phyloP scores from a whole-genome alignment of 2,888 invertebrate genomes.

The Xestia ashworthii region DNA sequence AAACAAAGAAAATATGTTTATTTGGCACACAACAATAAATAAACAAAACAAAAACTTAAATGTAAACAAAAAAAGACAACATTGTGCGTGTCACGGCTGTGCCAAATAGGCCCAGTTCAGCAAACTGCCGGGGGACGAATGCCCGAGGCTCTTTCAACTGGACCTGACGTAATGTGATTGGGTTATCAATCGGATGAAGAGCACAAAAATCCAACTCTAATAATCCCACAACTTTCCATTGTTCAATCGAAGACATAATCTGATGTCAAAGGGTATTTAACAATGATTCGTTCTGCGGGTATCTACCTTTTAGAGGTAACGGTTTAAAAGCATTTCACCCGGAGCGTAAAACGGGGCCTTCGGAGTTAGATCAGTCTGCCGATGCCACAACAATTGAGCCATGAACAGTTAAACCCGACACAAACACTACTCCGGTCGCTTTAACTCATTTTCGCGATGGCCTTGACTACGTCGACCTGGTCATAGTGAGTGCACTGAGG shows the following conservation, averaged over 20 bases:
- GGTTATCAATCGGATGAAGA: neutral
- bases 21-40: neutral
- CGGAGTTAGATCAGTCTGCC: conserved; percentile 5
- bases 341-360: neutral
- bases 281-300: neutral
- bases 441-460: conserved; percentile 9
- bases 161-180: neutral
- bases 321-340: neutral
- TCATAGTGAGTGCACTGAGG: neutral
- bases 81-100: neutral
- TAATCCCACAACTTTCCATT: neutral
- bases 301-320: too few species aligned
- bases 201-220: neutral
- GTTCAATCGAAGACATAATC: neutral
- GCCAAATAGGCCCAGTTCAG: neutral
- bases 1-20: neutral
- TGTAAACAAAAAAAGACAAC: neutral
- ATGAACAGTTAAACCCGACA: conserved; percentile 28
- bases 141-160: neutral
- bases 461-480: conserved; percentile 2
- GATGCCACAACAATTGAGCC: conserved; percentile 13
- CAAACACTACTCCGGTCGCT: conserved; percentile 28
- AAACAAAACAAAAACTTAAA: neutral
- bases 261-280: neutral
- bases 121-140: neutral